phyloP scores from a whole-genome alignment of 2,113 vertebrate genomes.

The Puffinus mauretanicus region DNA sequence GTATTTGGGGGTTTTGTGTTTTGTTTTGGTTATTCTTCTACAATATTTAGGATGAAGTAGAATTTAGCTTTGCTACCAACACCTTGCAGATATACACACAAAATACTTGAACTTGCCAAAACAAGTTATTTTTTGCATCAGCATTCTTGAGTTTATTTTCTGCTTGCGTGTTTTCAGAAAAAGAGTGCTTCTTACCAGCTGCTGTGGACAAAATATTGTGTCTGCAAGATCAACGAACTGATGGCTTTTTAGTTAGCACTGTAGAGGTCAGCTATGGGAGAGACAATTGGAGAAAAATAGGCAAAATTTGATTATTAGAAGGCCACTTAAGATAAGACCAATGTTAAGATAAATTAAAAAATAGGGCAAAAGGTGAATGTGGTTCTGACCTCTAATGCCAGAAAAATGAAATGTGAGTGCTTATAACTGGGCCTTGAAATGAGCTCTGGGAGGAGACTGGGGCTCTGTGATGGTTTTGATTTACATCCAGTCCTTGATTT shows the following conservation, averaged over 20 bases:
- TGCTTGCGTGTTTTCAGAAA: constrained; percentile 21
- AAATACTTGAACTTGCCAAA: constrained; percentile 27
- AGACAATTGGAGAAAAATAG: background rate
- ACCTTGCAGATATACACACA: background rate
- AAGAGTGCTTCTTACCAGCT: background rate
- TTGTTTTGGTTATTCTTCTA: constrained; percentile 32
- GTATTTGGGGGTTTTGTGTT: background rate
- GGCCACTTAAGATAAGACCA: background rate
- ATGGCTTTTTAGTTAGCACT: background rate
- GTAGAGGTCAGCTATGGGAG: background rate
- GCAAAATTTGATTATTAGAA: background rate
- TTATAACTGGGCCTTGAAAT: background rate
- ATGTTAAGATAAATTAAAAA: background rate
- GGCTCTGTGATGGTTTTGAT: background rate
- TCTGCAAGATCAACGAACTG: background rate
- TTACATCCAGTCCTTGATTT: background rate
- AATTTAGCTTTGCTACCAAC: constrained; percentile 11
- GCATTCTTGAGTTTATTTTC: constrained; percentile 26
- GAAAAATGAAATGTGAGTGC: background rate
- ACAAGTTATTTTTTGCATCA: constrained; percentile 53
- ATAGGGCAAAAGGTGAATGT: background rate
- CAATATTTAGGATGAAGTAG: background rate
- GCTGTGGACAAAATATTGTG: constrained; percentile 3
- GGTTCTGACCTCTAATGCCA: background rate
- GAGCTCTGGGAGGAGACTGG: background rate